A percentile compares a stretch with the other conserved stretches of the same genome.
phyloP scores from a whole-genome alignment of 2,113 vertebrate genomes.

The Chamaetylas fuelleborni region DNA sequence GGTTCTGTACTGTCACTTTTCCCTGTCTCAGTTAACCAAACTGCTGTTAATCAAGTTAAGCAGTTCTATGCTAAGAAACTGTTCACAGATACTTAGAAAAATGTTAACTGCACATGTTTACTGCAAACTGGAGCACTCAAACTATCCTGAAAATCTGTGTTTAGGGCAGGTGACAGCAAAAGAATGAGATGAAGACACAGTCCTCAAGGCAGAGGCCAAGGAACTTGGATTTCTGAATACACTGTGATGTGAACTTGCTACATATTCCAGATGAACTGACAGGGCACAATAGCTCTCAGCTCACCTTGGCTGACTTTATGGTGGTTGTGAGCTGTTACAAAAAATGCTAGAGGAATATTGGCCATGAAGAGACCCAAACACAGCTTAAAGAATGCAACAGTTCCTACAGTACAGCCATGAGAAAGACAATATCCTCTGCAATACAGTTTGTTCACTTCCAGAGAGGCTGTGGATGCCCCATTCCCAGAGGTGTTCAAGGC shows the following conservation, averaged over 20 bases:
- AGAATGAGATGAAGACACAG: background rate
- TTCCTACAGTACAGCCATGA: background rate
- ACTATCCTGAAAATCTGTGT: background rate
- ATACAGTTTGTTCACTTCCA: background rate
- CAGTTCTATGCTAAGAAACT: background rate
- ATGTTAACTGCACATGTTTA: background rate
- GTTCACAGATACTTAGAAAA: background rate
- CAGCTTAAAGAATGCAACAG: background rate
- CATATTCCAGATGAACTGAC: background rate
- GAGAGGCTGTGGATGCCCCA: background rate
- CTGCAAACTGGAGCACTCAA: background rate
- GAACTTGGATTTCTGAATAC: background rate
- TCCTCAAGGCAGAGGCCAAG: background rate
- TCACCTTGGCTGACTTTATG: fast-evolving
- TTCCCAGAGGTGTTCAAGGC: background rate
- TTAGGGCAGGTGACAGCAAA: background rate
- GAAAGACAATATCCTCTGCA: background rate
- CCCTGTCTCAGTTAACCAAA: background rate
- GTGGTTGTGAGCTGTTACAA: background rate
- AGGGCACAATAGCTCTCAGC: background rate
- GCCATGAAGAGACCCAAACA: background rate
- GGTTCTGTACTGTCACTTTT: background rate
- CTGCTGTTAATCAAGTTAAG: background rate
- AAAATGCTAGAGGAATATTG: background rate
- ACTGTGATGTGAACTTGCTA: background rate